phyloP scores from a whole-genome alignment of 2,797 vertebrate species.

The Lutjanus campechanus region DNA sequence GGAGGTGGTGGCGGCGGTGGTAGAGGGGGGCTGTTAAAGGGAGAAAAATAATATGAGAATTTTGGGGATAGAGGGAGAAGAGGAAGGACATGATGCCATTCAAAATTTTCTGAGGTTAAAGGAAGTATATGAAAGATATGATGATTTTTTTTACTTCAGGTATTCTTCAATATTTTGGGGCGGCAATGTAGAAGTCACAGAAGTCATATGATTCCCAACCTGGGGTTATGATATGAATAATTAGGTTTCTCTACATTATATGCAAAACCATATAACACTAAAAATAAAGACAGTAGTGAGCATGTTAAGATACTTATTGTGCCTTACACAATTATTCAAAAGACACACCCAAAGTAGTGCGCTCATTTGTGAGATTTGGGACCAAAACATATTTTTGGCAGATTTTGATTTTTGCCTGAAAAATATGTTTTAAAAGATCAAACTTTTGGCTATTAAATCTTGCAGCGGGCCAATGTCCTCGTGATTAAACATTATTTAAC shows the following conservation, averaged over 20 bases:
- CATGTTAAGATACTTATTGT: background rate
- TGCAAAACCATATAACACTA: background rate
- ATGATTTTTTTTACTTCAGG: background rate
- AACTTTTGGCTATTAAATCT: too few relatives aligned
- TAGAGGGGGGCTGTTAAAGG: constrained; percentile 4
- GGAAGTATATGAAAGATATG: background rate
- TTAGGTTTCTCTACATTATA: background rate
- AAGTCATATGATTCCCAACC: background rate
- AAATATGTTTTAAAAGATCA: too few relatives aligned
- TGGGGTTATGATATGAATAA: too few relatives aligned
- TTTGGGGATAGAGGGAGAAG: constrained; percentile 34
- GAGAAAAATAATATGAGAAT: constrained; percentile 36
- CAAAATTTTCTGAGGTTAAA: constrained; percentile 33
- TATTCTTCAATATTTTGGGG: background rate
- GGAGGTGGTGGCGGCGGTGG: background rate
- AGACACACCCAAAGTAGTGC: background rate
- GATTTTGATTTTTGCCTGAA: too few relatives aligned
- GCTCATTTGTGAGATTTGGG: too few relatives aligned
- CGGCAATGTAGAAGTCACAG: background rate
- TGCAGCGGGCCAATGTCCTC: too few relatives aligned
- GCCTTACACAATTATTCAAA: background rate
- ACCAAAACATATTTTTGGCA: too few relatives aligned
- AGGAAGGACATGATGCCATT: constrained; percentile 30
- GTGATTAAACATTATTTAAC: too few relatives aligned
- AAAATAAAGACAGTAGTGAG: background rate